Conservation (phyloP, 2,113 vertebrate species). For the Paedocypris sp. region DNA sequence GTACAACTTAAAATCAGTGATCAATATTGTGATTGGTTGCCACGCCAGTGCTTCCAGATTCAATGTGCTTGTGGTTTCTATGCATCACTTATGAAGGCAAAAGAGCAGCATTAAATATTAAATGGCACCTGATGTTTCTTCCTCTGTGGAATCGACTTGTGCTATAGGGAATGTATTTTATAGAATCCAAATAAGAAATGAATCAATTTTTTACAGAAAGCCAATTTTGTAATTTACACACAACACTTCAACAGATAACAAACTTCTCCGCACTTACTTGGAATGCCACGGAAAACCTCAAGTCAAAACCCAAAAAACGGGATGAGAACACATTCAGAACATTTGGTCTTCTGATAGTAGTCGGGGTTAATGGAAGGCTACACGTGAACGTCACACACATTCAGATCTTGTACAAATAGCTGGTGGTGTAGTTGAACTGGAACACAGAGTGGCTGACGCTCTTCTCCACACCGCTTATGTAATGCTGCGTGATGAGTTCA, state of each 20-base stretch:
- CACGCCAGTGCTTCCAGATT: neutral
- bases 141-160: neutral
- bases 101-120: neutral
- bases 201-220: neutral
- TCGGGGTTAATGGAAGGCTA: constrained; percentile 4
- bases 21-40: neutral
- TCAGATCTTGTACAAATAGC: constrained; percentile 94
- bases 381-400: neutral
- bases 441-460: constrained; percentile 58
- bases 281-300: neutral
- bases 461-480: constrained; percentile 60
- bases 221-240: neutral
- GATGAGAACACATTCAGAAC: constrained; percentile 24
- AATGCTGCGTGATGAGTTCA: constrained; percentile 80
- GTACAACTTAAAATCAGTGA: no score
- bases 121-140: neutral
- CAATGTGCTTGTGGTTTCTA: neutral
- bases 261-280: neutral
- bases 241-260: neutral
- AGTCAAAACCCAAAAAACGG: neutral
- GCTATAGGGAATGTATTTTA: neutral
- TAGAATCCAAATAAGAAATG: no score
- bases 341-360: constrained; percentile 27
- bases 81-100: neutral
- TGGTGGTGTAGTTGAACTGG: constrained; percentile 87